A percentile compares a stretch with the other conserved stretches of the same genome.
Evolutionary conservation across 2,888 invertebrate species (phyloP).

Genomic region (Ormyrus rosae): DNA sequence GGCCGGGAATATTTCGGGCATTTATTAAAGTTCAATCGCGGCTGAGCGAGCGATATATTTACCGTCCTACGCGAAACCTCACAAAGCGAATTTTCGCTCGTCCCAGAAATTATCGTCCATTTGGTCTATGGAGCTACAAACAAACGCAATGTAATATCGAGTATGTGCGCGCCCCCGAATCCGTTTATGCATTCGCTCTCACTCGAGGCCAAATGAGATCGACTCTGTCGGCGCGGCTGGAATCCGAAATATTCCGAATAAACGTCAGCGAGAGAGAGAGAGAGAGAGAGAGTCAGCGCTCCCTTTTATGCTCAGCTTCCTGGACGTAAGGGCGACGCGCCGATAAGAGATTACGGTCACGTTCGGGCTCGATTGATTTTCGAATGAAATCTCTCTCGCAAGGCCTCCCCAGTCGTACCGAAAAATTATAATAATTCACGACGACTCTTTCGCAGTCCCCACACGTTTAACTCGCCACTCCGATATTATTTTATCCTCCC

Average conservation of each 20-base stretch:
- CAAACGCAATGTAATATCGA: background rate
- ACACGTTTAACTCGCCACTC: conserved; percentile 56
- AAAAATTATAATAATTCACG: conserved; percentile 63
- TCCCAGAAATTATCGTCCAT: conserved; percentile 32
- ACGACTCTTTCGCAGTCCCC: conserved; percentile 52
- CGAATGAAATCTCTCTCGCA: conserved; percentile 60
- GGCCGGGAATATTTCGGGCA: background rate
- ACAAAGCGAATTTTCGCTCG: conserved; percentile 22
- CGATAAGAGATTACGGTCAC: conserved; percentile 66
- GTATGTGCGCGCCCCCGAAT: background rate
- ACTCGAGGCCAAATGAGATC: conserved; percentile 41
- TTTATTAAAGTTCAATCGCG: conserved; percentile 30
- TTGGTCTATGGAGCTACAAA: conserved; percentile 26
- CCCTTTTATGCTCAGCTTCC: conserved; percentile 5
- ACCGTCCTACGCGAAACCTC: background rate
- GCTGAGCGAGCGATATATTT: background rate
- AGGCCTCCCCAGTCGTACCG: conserved; percentile 5
- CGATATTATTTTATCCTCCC: conserved; percentile 48
- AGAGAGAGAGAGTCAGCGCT: background rate
- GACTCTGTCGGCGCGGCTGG: conserved; percentile 29
- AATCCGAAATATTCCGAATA: conserved; percentile 36
- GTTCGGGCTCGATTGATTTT: conserved; percentile 65
- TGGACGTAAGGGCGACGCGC: conserved; percentile 41
- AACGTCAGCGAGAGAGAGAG: background rate
- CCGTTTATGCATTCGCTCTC: conserved; percentile 39